Evolutionary conservation across 2,888 invertebrate species (phyloP).

Genomic region (Andricus quercusramuli): DNA sequence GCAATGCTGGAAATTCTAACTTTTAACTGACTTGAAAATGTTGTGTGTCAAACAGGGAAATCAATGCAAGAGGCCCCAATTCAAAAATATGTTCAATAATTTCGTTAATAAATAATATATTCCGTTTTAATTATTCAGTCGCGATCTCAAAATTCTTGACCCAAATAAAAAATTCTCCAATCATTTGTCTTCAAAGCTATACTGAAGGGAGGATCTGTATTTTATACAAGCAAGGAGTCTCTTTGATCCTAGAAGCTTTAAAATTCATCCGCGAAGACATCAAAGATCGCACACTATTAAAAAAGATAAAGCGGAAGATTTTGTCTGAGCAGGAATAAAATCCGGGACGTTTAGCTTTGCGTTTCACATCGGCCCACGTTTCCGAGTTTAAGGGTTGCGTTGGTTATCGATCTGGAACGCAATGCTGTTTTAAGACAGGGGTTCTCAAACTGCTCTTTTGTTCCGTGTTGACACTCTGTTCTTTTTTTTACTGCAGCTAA

Average conservation of each 20-base stretch:
- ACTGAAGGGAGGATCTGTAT: neutral
- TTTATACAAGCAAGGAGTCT: neutral
- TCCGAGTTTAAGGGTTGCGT: conserved; percentile 71
- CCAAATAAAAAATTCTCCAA: neutral
- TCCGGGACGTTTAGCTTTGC: conserved; percentile 51
- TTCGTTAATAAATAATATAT: too few species aligned
- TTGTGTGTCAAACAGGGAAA: too few species aligned
- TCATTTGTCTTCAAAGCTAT: neutral
- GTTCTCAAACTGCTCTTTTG: conserved; percentile 63
- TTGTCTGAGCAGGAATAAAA: conserved; percentile 41
- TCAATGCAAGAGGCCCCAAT: too few species aligned
- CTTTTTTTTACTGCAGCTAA: conserved; percentile 5
- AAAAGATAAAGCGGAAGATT: neutral
- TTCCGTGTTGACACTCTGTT: conserved; percentile 13
- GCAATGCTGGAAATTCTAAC: too few species aligned
- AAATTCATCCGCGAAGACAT: conserved; percentile 4
- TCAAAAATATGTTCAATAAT: too few species aligned
- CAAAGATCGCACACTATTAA: conserved; percentile 8
- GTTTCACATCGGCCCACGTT: conserved; percentile 64
- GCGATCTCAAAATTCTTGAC: neutral
- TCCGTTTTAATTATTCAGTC: too few species aligned
- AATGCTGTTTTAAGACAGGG: conserved; percentile 71
- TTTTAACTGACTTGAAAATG: too few species aligned
- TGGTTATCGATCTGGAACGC: conserved; percentile 72
- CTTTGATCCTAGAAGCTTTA: conserved; percentile 12